phyloP scores from a whole-genome alignment of 1,140 invertebrate species.

The Nasonia longicornis region DNA sequence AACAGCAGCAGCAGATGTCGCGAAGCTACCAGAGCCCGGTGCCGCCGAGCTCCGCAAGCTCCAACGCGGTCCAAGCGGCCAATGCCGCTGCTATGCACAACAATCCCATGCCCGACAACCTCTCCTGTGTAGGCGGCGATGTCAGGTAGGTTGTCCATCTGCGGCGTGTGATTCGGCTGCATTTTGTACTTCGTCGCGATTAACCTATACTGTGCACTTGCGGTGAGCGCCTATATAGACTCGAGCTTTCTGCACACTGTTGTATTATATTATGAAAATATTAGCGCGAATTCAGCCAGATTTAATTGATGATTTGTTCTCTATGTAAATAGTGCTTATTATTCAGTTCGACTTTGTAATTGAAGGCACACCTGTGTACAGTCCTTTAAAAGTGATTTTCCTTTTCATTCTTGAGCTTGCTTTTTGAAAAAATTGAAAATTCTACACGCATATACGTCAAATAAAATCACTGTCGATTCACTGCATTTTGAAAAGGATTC shows the following conservation, averaged over 20 bases:
- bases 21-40: conserved; percentile 66
- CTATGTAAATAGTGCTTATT: neutral
- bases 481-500: no score
- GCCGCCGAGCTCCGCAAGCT: conserved; percentile 57
- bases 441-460: no score
- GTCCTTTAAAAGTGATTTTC: neutral
- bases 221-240: no score
- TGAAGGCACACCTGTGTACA: neutral
- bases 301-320: neutral
- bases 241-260: no score
- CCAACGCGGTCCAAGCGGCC: conserved; percentile 53
- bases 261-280: neutral
- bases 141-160: conserved; percentile 66
- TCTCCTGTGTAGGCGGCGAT: conserved; percentile 72
- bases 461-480: no score
- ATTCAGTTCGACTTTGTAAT: neutral
- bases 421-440: no score
- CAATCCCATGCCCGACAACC: conserved; percentile 66
- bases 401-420: neutral
- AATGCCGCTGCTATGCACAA: conserved; percentile 65
- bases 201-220: neutral
- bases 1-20: conserved; percentile 63
- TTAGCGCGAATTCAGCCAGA: neutral
- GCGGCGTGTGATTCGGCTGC: conserved; percentile 42
- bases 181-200: neutral